Conservation (phyloP, 2,888 invertebrate species). For the Cynaeus angustus region DNA sequence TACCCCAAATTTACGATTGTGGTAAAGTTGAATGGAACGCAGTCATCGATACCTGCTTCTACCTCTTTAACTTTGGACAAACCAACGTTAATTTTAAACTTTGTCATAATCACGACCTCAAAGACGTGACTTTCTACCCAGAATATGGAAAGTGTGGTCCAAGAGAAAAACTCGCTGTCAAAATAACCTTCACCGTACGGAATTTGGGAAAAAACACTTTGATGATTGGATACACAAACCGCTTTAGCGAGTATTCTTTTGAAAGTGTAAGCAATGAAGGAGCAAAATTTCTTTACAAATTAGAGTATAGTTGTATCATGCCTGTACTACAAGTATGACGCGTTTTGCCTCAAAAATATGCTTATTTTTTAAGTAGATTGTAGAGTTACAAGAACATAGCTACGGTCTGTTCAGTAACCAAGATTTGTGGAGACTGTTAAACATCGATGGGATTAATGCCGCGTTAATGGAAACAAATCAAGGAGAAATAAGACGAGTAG, state of each 20-base stretch:
- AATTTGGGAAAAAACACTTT: conserved; percentile 64
- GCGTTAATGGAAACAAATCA: conserved; percentile 58
- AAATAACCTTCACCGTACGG: conserved; percentile 61
- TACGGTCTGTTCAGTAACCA: conserved; percentile 66
- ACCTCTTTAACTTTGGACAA: conserved; percentile 69
- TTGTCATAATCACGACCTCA: conserved; percentile 40
- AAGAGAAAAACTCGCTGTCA: conserved; percentile 61
- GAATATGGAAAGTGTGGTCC: conserved; percentile 62
- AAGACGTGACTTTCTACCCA: conserved; percentile 45
- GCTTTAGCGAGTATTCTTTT: conserved; percentile 57
- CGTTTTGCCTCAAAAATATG: not conserved
- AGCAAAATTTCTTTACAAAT: conserved; percentile 59
- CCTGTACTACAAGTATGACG: conserved; percentile 66
- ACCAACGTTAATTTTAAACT: conserved; percentile 68
- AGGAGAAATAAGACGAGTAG: conserved; percentile 57
- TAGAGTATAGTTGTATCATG: conserved; percentile 65
- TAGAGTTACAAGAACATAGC: conserved; percentile 66
- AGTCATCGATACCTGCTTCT: conserved; percentile 62
- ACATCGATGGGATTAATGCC: conserved; percentile 68
- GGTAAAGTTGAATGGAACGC: conserved; percentile 62
- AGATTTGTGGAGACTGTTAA: conserved; percentile 68
- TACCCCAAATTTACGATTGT: conserved; percentile 67
- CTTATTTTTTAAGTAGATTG: conserved; percentile 62
- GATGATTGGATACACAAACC: conserved; percentile 65
- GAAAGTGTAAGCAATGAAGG: conserved; percentile 49